Evolutionary conservation across 1,140 invertebrate genomes (phyloP).

Genomic region (Oryctes rhinoceros): DNA sequence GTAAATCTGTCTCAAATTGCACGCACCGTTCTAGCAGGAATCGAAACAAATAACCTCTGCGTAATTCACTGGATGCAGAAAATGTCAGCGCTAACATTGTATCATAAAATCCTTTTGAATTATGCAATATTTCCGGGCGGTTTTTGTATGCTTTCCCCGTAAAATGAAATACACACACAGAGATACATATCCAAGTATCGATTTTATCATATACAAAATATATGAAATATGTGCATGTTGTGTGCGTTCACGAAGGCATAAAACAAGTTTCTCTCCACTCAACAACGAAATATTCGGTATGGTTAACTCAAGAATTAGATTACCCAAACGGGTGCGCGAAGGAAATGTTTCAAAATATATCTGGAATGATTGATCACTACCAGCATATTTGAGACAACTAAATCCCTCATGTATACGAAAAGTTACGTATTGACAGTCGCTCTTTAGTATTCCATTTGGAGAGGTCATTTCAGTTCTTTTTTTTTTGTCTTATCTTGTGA

Average conservation of each 20-base stretch:
- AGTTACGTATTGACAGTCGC: background rate
- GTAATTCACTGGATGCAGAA: background rate
- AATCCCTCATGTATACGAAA: background rate
- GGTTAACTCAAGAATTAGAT: conserved; percentile 6
- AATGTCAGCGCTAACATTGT: background rate
- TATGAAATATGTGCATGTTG: background rate
- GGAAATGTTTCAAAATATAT: conserved; percentile 32
- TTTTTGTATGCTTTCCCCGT: background rate
- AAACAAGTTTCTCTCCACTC: conserved; percentile 26
- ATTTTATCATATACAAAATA: conserved; percentile 5
- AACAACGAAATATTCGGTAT: conserved; percentile 24
- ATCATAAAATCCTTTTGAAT: conserved; percentile 2
- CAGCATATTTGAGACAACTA: conserved; percentile 31
- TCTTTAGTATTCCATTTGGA: background rate
- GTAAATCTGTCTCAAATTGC: background rate
- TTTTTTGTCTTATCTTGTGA: background rate
- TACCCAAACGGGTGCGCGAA: background rate
- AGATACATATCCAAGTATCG: background rate
- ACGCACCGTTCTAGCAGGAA: background rate
- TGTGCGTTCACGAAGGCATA: background rate
- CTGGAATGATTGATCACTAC: conserved; percentile 30
- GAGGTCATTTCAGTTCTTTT: background rate
- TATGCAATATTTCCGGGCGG: background rate
- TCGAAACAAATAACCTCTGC: background rate
- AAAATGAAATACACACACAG: background rate